Evolutionary conservation across 2,113 vertebrate genomes (phyloP), one percentile per base, ranked within the genome.

Genomic region (Rafetus swinhoei): DNA sequence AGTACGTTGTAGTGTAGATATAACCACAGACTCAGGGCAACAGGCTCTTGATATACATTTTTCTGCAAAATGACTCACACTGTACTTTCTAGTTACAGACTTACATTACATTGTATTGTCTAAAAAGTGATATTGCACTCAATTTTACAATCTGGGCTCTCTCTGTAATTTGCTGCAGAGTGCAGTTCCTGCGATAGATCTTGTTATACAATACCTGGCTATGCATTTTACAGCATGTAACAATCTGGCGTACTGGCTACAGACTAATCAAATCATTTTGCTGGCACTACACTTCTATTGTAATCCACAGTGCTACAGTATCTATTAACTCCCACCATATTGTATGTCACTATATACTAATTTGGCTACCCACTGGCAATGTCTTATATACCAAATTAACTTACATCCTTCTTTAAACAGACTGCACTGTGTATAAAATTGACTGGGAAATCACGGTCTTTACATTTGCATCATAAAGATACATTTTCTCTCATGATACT

Each of bases 401-500:
- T 89, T 9, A 77, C 0, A 93, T 74, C 25, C 39, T 81, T 45
- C 90, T 69, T 89, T 72, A 32, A 93, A 81, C 92, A 92, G 79
- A 62, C 76, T 84, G 89, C 76, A 56, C 39, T 79, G 76, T 21
- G 12, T 77, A 62, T 69, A 94, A 94, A 94, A 82, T 77, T 91
- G 91, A 93, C 72, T 90, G 50, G 24, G 7, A 84, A 65, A 93
- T 53, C 55, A 50, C 92, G 9, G 1, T 7, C 27, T 90, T 94
- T 93, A 86, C 85, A 62, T 90, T 95, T 96, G 39, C 65, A 95
- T 62, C 84, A 90, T 83, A 87, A 88, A 92, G 60, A 94, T n/a
- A 87, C 59, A 72, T 79, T 80, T 88, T 80, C 45, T 86, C 25
- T 81, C 84, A 88, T 85, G 72, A 11, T 60, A 32, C 54, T 32